Conservation (phyloP, 2,113 vertebrate genomes). For the Isurus oxyrinchus region DNA sequence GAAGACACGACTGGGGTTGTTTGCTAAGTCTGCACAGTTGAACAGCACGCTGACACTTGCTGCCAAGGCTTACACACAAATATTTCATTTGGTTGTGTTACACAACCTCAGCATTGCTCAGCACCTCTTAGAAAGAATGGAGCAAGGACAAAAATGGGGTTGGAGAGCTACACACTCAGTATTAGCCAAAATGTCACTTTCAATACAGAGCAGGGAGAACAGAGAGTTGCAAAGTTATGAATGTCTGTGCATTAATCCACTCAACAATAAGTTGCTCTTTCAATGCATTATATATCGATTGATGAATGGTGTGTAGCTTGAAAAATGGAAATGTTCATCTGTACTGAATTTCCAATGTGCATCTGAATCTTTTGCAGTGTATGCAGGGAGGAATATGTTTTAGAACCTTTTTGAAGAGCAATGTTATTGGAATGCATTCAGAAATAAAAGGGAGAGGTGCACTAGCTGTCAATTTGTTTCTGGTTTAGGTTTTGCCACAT, state of each 20-base stretch:
- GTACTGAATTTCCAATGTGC: slow-evolving; percentile 3
- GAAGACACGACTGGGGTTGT: background rate
- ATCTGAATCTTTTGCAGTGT: background rate
- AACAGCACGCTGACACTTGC: background rate
- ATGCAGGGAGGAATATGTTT: background rate
- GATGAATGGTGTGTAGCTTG: slow-evolving; percentile 7
- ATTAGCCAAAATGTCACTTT: background rate
- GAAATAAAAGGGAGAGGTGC: background rate
- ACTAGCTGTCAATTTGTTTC: slow-evolving; percentile 19
- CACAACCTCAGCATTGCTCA: background rate
- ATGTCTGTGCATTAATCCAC: background rate
- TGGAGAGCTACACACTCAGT: background rate
- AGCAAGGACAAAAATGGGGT: too few species aligned
- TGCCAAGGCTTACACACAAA: background rate
- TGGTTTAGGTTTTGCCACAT: slow-evolving; percentile 24
- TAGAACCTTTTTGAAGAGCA: background rate
- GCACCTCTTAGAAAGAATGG: background rate
- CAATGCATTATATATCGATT: background rate
- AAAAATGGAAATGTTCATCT: background rate
- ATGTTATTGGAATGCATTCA: background rate
- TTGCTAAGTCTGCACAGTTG: background rate
- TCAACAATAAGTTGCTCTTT: background rate
- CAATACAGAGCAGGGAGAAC: background rate
- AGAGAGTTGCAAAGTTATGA: background rate
- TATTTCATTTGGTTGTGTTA: background rate